Percentiles rank a stretch among this genome's conserved stretches.
Conservation (phyloP, 1,140 invertebrate species). For the Octopus sinensis region DNA sequence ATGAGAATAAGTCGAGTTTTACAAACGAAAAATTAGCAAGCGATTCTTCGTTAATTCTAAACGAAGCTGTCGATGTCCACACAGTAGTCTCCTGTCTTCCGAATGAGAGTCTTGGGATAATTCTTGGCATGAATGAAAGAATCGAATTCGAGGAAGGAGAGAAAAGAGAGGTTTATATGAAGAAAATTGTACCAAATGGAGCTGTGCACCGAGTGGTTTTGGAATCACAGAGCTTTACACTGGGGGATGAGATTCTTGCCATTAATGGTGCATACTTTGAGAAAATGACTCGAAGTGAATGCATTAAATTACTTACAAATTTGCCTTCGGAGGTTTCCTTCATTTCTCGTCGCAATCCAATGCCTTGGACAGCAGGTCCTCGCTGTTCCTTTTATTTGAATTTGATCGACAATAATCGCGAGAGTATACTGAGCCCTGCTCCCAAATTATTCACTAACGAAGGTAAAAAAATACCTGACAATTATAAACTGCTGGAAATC, state of each 20-base stretch:
- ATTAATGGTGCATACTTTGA: constrained; percentile 76
- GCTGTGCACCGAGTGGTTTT: constrained; percentile 79
- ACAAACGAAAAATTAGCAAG: background rate
- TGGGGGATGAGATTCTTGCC: constrained; percentile 83
- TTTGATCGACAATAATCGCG: background rate
- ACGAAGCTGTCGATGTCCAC: background rate
- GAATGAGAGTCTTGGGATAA: constrained; percentile 84
- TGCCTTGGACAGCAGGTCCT: constrained; percentile 17
- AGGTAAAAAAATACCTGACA: constrained; percentile 20
- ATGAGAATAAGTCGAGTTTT: background rate
- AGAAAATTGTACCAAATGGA: constrained; percentile 82
- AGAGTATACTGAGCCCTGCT: background rate
- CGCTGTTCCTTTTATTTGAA: background rate
- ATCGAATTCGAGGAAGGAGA: constrained; percentile 64
- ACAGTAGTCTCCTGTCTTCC: constrained; percentile 56
- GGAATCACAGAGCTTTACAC: constrained; percentile 59
- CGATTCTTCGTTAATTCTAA: background rate
- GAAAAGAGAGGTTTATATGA: constrained; percentile 75
- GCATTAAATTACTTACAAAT: constrained; percentile 66
- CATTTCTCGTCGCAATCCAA: constrained; percentile 30
- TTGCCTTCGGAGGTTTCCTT: constrained; percentile 46
- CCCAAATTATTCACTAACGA: constrained; percentile 3
- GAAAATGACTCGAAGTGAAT: constrained; percentile 80
- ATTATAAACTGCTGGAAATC: constrained; percentile 34
- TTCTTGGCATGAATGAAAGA: constrained; percentile 86